phyloP scores from a whole-genome alignment of 2,797 vertebrate species.

The Gallinago solitaria region DNA sequence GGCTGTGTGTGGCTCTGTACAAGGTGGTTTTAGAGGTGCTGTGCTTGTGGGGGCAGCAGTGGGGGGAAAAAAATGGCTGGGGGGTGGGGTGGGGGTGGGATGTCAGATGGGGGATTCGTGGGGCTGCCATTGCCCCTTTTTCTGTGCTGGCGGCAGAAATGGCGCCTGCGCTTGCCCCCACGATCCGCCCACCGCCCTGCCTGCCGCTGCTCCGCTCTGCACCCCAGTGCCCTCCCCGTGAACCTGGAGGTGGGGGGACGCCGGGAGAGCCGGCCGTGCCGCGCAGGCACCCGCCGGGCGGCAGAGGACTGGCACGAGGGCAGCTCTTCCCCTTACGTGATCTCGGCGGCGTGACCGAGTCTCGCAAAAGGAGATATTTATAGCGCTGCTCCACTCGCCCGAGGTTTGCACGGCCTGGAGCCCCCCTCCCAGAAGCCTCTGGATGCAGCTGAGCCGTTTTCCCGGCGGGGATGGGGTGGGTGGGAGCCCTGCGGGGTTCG shows the following conservation, averaged over 20 bases:
- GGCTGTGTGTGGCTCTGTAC: background rate
- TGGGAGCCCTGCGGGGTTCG: background rate
- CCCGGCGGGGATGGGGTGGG: background rate
- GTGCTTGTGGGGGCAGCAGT: background rate
- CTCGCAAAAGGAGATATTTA: constrained; percentile 1
- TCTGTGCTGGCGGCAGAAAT: background rate
- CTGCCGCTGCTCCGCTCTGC: background rate
- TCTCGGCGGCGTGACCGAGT: background rate
- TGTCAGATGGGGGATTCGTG: background rate
- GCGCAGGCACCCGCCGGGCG: background rate
- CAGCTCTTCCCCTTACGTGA: background rate
- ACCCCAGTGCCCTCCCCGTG: background rate
- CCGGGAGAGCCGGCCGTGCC: background rate
- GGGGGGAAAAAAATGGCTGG: background rate
- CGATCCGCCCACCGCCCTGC: rapidly evolving
- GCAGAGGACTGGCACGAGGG: background rate
- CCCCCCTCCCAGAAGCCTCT: background rate
- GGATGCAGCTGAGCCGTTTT: background rate
- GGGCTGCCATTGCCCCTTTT: background rate
- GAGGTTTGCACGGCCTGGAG: background rate
- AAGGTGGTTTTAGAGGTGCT: background rate
- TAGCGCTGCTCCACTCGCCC: background rate
- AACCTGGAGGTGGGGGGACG: background rate
- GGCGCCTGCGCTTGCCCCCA: background rate
- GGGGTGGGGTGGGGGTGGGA: too few relatives aligned